Evolutionary conservation across 2,797 vertebrate genomes (phyloP), one percentile per base, ranked within the genome.

Genomic region (Danio jaintianensis): DNA sequence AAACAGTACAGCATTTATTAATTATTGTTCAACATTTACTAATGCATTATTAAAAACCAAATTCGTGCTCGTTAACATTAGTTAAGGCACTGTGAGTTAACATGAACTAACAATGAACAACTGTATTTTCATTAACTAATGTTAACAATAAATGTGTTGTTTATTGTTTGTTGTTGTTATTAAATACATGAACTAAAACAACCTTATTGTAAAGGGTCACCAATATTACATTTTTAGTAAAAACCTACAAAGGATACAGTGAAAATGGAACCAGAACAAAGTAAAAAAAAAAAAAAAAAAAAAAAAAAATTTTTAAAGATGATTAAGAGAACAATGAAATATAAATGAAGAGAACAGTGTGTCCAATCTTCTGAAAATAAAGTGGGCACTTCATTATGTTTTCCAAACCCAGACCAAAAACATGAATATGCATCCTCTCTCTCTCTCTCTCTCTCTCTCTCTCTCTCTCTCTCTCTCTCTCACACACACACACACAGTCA

Each of bases 351-450:
- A 76, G 58, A 20, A 10, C 43, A 38, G 9, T 13, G 42, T 55
- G 36, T 29, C 62, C 58, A 66, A 50, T 50, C 36, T 66, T 66
- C 70, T 38, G 11, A 56, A 50, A 69, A 36, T 72, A 52, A 80
- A 74, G 69, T 73, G 61, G 70, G 29, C n/a, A 66, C 61, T 55
- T 66, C 78, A 71, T 72, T 67, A 55, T 16, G 16, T 77, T 62
- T 73, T 12, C 6, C 64, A 48, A 66, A 55, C 0, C 36, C 15
- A 36, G 71, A 50, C 4, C 22, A 68, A 48, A 68, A 58, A 64
- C 38, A 71, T 84, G 71, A 82, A 84, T 75, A 84, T 79, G 63
- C 75, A 79, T 69, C 48, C 20, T 45, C 61, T 36, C 59, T 62
- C 29, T 58, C 45, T 38, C 12, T 61, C 18, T 64, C 36, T 63